phyloP scores from a whole-genome alignment of 2,888 invertebrate species.

The Xiphydria camelus region DNA sequence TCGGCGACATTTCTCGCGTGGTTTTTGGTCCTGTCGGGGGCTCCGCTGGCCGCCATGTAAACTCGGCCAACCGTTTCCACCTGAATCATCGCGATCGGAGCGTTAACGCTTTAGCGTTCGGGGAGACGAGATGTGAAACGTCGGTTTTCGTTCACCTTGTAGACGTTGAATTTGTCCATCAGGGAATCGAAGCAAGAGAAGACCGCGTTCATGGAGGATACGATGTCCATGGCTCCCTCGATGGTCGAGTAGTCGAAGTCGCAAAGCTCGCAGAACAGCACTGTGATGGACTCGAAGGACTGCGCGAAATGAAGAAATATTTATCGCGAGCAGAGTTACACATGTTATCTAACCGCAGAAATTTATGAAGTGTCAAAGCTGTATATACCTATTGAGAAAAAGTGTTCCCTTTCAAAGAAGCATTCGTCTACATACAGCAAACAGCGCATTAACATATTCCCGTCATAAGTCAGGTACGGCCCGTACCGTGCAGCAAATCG shows the following conservation, averaged over 20 bases:
- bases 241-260: constrained; percentile 65
- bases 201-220: constrained; percentile 82
- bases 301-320: constrained; percentile 53
- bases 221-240: constrained; percentile 74
- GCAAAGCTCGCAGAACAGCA: constrained; percentile 77
- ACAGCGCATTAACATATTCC: no score
- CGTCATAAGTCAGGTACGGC: no score
- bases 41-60: constrained; percentile 91
- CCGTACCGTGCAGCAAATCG: no score
- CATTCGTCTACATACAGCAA: no score
- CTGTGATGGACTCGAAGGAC: constrained; percentile 77
- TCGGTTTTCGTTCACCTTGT: constrained; percentile 67
- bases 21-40: constrained; percentile 73
- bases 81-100: constrained; percentile 56
- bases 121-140: constrained; percentile 2
- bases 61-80: constrained; percentile 92
- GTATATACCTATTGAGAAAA: no score
- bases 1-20: constrained; percentile 81
- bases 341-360: not conserved
- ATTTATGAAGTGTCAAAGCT: not conserved
- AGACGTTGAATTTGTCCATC: constrained; percentile 82
- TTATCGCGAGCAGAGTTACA: constrained; percentile 15
- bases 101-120: not conserved
- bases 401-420: no score
- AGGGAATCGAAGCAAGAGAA: constrained; percentile 84